Percentiles rank a stretch among this genome's conserved stretches.
Conservation (phyloP, 1,140 invertebrate species). For the Sarcophaga bullata region DNA sequence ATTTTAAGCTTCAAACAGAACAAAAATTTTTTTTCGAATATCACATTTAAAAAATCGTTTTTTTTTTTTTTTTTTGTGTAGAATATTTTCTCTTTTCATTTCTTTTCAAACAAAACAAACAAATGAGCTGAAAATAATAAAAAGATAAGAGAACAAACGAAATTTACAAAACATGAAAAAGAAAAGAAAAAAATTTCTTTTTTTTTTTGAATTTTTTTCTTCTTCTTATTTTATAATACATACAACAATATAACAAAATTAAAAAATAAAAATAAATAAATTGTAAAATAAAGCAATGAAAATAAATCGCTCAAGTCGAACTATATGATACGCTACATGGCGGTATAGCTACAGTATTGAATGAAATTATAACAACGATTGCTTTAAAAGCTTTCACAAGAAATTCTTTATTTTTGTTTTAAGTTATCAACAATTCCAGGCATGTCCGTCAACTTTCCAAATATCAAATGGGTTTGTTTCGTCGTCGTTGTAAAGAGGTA, state of each 20-base stretch:
- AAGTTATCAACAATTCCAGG: too few species aligned
- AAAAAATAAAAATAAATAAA: slow-evolving; percentile 23
- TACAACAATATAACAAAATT: slow-evolving; percentile 24
- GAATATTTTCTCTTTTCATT: neutral
- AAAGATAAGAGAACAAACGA: slow-evolving; percentile 15
- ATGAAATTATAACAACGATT: too few species aligned
- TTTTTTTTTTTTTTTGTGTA: neutral
- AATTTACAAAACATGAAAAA: neutral
- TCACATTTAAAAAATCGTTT: neutral
- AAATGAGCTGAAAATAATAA: slow-evolving; percentile 24
- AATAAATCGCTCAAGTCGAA: too few species aligned
- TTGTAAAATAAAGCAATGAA: slow-evolving; percentile 9
- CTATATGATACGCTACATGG: too few species aligned
- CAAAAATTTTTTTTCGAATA: neutral
- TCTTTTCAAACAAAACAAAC: slow-evolving; percentile 12
- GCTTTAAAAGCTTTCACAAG: too few species aligned
- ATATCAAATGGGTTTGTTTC: too few species aligned
- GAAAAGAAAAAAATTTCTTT: too few species aligned
- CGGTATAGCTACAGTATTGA: too few species aligned
- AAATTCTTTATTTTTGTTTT: too few species aligned
- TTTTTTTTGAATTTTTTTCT: neutral
- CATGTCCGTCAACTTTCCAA: too few species aligned
- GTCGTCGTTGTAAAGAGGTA: too few species aligned
- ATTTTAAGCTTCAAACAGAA: slow-evolving; percentile 6
- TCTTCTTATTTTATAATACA: neutral